Evolutionary conservation across 2,113 vertebrate genomes (phyloP), one percentile per base, ranked within the genome.

Genomic region (Chitala chitala): DNA sequence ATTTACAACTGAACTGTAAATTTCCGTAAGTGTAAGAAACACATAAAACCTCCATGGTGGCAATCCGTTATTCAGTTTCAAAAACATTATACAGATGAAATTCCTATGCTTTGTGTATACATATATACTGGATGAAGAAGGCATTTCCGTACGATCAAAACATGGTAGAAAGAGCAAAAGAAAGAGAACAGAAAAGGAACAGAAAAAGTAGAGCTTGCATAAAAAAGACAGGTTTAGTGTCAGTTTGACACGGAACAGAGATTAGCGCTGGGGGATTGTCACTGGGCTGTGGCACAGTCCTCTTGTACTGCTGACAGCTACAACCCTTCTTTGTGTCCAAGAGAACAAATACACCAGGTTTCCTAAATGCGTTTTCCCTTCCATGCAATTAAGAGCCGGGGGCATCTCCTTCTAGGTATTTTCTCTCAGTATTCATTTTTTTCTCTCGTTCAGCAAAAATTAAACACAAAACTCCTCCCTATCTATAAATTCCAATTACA

Each of bases 201-300:
- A n/a, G 38, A 22, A 38, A 64, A 31, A 65, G 46, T 40, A n/a
- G 5, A 46, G 12, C 38, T 42, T 22, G 48, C 29, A 33, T 42
- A 44, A 59, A 53, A 54, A 26, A 50, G 24, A 63, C 42, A 73
- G 71, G 75, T 79, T 79, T 65, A 69, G 76, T 81, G 78, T 79
- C 76, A 74, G 79, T 83, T 73, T 82, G 84, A 84, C 83, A 81
- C 80, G 81, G 84, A 81, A 83, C 79, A 82, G 78, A 82, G 78
- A 87, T 76, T 74, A 78, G 50, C 56, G 61, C 73, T 56, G 78
- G 78, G 82, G 79, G 78, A 70, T 46, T 46, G 50, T 58, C 65
- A 68, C 59, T 15, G 9, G 4, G 7, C 31, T 44, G 17, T 31
- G 10, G 46, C 6, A 20, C 31, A 38, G 9, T 73, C 56, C 76